Base-by-base conservation (phyloP, 2,113 vertebrate genomes). In the Calonectris borealis region DNA sequence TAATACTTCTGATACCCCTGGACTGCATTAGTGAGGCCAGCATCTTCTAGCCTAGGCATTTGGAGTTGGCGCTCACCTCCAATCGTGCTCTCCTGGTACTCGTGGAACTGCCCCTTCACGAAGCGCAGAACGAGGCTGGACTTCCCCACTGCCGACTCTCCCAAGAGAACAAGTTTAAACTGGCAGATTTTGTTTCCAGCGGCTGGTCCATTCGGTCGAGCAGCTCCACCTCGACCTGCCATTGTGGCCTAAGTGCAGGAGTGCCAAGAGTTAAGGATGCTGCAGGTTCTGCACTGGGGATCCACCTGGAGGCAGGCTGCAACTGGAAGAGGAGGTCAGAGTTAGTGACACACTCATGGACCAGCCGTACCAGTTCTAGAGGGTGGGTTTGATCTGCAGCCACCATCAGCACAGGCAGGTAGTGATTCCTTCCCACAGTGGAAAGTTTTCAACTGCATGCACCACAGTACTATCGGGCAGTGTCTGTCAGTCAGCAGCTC, bases 61-160 rank as follows among this genome's bases (percentile, higher is more conserved):
- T 4, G 42, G 72, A 46, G 46, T 8, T 5, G 42, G 31, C 70
- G 57, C 98, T 98, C 97, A 99, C 99, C 99, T 98, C 99, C 99
- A 3, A 99, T 99, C 34, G 99, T 99, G 98, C 99, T 99, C 98
- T 99, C 99, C 98, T 99, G 99, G 97, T 99, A 99, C 96, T 99
- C 99, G 1, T 99, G 99, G 96, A 99, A 99, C 95, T 99, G 99
- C 81, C 99, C 99, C 98, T 99, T 99, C 92, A 99, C 99, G 1
- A 99, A 99, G 97, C 99, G 99, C 97, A 99, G 99, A 31, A 99
- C 99, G 3, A 99, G 98, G 97, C 99, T 99, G 97, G 99, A 99
- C 92, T 99, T 99, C 61, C 99, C 99, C 94, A 99, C 99, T 0
- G 99, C 99, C 0, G 99, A 99, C 83, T 99, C 99, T 15, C 99